Evolutionary conservation across 2,797 vertebrate genomes (phyloP).

Genomic region (Rhincodon typus): DNA sequence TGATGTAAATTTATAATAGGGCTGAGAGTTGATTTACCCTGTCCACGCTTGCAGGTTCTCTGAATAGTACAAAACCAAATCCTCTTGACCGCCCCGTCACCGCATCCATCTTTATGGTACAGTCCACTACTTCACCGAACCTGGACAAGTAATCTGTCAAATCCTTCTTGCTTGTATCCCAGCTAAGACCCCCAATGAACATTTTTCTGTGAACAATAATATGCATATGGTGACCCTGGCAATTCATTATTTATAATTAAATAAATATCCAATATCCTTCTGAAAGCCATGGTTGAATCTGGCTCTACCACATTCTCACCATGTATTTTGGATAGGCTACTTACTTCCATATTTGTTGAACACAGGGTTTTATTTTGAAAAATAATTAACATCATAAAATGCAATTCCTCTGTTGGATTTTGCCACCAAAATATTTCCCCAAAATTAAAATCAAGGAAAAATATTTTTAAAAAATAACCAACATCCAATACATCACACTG

Average conservation of each 20-base stretch:
- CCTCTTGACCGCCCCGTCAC: slow-evolving; percentile 76
- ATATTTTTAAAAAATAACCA: neutral
- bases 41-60: slow-evolving; percentile 75
- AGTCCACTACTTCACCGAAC: slow-evolving; percentile 78
- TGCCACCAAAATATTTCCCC: neutral
- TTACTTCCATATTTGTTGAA: too few species aligned
- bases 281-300: too few species aligned
- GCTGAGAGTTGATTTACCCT: slow-evolving; percentile 53
- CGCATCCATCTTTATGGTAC: slow-evolving; percentile 79
- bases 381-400: neutral
- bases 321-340: too few species aligned
- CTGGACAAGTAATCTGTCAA: slow-evolving; percentile 74
- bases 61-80: slow-evolving; percentile 80
- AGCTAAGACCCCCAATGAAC: slow-evolving; percentile 81
- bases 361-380: neutral
- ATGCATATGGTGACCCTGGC: neutral
- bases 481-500: neutral
- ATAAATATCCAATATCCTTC: too few species aligned
- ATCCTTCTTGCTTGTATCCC: slow-evolving; percentile 84
- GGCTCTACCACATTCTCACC: too few species aligned
- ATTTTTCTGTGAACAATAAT: slow-evolving; percentile 62
- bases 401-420: neutral
- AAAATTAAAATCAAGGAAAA: neutral
- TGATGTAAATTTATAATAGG: neutral
- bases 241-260: neutral